Evolutionary conservation across 2,888 invertebrate genomes (phyloP), one percentile per base, ranked within the genome.

Genomic region (Criorhina ranunculi): DNA sequence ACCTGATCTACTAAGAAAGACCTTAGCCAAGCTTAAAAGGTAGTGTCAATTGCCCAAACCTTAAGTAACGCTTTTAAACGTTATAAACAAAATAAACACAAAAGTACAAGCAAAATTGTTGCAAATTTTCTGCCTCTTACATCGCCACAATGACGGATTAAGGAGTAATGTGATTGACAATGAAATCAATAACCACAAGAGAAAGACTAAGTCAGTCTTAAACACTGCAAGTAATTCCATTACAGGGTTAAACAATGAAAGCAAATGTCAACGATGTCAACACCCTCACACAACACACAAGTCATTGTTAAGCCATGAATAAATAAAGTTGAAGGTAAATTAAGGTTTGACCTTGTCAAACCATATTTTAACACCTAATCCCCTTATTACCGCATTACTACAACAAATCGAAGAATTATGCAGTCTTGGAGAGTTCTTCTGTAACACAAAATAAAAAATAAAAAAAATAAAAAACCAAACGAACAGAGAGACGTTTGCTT

Each of bases 391-490:
- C 17, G 7, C 31, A 35, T 24, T 8, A 9, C 8, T 12, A 12
- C 19, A 24, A 44, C 9, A 9, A 11, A 12, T 17, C 33, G n/a
- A 46, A 42, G 33, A 35, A 44, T 31, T 44, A 62, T 2, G 7
- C 11, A 12, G 12, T 29, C 29, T 19, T n/a, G 8, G 4, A 3
- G n/a, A 19, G 35, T 64, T 64, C 62, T 64, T 49, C 15, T 24
- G 24, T 24, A 24, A 24, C 24, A 24, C 24, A 4, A 24, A 46
- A 8, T n/a, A 0, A 91, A 91, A 91, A 46, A 60, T 72, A 72
- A 7, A 33, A 12, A 37, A 35, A 35, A n/a, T 29, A 15, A 59
- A 40, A 9, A 55, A 29, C 0, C 9, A 8, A 24, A 7, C 12
- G 29, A 29, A 29, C 17, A 9, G 8, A 40, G 2, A n/a, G n/a